Conservation (phyloP, 1,140 invertebrate species). For the Xylocopa sonorina region DNA sequence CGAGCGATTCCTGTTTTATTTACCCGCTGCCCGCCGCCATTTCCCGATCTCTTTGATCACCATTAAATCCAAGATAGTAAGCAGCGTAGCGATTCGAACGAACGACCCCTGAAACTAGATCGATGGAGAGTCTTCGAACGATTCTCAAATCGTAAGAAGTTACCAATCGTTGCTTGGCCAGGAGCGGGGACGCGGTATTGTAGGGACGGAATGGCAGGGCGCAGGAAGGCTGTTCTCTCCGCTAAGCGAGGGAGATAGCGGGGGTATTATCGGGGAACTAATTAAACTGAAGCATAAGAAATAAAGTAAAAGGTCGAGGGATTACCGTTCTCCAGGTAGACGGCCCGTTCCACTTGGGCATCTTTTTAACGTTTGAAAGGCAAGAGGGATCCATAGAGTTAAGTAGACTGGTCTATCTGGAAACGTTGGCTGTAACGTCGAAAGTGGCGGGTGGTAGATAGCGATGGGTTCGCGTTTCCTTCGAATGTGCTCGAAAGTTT, state of each 20-base stretch:
- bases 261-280: slow-evolving; percentile 77
- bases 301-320: slow-evolving; percentile 71
- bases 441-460: too few relatives aligned
- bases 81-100: slow-evolving; percentile 3
- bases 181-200: background rate
- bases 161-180: background rate
- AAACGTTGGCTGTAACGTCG: too few relatives aligned
- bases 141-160: slow-evolving; percentile 38
- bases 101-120: slow-evolving; percentile 48
- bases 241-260: slow-evolving; percentile 72
- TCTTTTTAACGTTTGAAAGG: background rate
- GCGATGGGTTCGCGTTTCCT: too few relatives aligned
- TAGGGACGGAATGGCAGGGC: background rate
- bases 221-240: slow-evolving; percentile 54
- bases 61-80: slow-evolving; percentile 32
- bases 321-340: slow-evolving; percentile 64
- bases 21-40: background rate
- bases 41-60: slow-evolving; percentile 11
- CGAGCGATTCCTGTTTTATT: slow-evolving; percentile 9
- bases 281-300: slow-evolving; percentile 79
- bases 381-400: slow-evolving; percentile 7
- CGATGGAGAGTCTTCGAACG: slow-evolving; percentile 16
- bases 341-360: slow-evolving; percentile 1
- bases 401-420: slow-evolving; percentile 22
- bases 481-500: too few relatives aligned